phyloP scores from a whole-genome alignment of 92 coral and sea anemone species.

The Phenganax subtilis region DNA sequence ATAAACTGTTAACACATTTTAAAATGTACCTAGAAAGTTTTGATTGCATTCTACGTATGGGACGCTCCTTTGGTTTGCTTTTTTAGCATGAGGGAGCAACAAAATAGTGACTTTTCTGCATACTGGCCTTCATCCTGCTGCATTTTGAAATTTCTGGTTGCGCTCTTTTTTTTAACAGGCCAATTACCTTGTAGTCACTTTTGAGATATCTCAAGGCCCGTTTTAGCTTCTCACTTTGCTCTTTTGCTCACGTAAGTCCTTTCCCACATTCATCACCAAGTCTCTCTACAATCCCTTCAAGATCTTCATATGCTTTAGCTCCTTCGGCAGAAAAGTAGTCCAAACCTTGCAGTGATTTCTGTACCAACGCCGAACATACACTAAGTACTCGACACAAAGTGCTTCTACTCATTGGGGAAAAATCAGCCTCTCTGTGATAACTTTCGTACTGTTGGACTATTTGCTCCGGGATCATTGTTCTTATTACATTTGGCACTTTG shows the following conservation, averaged over 20 bases:
- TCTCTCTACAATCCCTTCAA: conserved; percentile 25
- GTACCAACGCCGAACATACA: conserved; percentile 53
- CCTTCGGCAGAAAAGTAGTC: conserved; percentile 51
- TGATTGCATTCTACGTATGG: no score
- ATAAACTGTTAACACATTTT: no score
- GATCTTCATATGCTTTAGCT: conserved; percentile 46
- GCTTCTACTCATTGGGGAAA: conserved; percentile 49
- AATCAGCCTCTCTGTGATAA: conserved; percentile 48
- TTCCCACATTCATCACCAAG: conserved; percentile 45
- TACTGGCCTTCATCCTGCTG: no score
- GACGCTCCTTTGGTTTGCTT: no score
- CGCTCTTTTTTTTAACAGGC: background rate
- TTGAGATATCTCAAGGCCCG: conserved; percentile 50
- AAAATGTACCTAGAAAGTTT: no score
- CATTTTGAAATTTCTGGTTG: no score
- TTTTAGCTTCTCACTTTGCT: conserved; percentile 43
- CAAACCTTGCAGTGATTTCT: conserved; percentile 47
- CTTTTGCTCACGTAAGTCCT: conserved; percentile 45
- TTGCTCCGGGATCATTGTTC: conserved; percentile 49
- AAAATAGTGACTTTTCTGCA: conserved; percentile 12
- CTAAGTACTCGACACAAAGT: conserved; percentile 40
- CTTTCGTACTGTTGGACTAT: conserved; percentile 46
- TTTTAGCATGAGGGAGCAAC: no score
- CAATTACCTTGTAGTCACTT: conserved; percentile 51
- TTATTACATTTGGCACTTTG: conserved; percentile 44